phyloP scores from a whole-genome alignment of 1,140 invertebrate species.

The Carcinoscorpius rotundicauda region DNA sequence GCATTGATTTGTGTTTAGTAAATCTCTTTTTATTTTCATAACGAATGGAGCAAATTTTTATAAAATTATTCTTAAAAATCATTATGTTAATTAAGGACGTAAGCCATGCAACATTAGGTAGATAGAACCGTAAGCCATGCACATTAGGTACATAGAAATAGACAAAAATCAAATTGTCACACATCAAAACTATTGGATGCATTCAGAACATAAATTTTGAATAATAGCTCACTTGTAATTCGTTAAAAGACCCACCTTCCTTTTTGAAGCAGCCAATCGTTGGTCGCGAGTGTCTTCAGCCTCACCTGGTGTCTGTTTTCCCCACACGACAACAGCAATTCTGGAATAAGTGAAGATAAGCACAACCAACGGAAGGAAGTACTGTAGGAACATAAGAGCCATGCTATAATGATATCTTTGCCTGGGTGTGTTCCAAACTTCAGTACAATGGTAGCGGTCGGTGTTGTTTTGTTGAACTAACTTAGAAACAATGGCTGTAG shows the following conservation, averaged over 20 bases:
- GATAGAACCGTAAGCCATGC: too few relatives aligned
- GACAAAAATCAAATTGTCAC: too few relatives aligned
- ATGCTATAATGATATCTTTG: slow-evolving; percentile 48
- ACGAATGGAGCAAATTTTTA: too few relatives aligned
- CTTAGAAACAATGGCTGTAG: slow-evolving; percentile 53
- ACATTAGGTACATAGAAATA: too few relatives aligned
- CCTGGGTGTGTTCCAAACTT: slow-evolving; percentile 6
- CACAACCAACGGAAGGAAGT: slow-evolving; percentile 61
- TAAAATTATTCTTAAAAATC: too few relatives aligned
- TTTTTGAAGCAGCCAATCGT: slow-evolving; percentile 67
- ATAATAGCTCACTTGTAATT: background rate
- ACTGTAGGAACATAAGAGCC: slow-evolving; percentile 67
- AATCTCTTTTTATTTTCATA: too few relatives aligned
- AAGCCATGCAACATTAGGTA: too few relatives aligned
- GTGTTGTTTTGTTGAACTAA: slow-evolving; percentile 29
- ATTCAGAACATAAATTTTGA: too few relatives aligned
- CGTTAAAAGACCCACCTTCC: slow-evolving; percentile 56
- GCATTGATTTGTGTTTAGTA: too few relatives aligned
- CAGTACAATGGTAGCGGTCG: slow-evolving; percentile 7
- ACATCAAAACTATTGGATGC: too few relatives aligned
- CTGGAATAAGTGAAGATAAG: slow-evolving; percentile 71
- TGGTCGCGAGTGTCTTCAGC: slow-evolving; percentile 64
- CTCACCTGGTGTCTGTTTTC: slow-evolving; percentile 67
- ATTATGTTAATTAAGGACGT: too few relatives aligned
- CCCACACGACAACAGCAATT: slow-evolving; percentile 79